These are phyloP conservation scores for Xylota segnis DNA, from an alignment of 2,888 invertebrate genomes.

Conservation along the genomic window DNA sequence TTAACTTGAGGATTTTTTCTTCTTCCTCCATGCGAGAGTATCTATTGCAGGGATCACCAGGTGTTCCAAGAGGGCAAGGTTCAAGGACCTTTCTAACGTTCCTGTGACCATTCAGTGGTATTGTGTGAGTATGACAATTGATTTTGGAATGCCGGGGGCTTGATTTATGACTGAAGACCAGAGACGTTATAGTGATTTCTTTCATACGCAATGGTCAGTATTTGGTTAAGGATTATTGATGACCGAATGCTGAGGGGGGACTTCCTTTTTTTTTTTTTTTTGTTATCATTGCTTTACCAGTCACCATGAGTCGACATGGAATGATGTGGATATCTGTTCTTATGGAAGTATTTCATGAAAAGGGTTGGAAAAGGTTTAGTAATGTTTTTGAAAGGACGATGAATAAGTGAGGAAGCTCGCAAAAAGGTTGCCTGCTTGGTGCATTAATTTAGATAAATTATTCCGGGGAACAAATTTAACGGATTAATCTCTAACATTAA, in stretches of 20 bases:
- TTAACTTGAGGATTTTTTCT: conserved; percentile 60
- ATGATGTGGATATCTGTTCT: conserved; percentile 25
- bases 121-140: conserved; percentile 33
- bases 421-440: conserved; percentile 9
- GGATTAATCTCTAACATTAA: conserved; percentile 3
- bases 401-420: conserved; percentile 16
- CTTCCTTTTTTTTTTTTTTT: background rate
- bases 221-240: conserved; percentile 22
- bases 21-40: conserved; percentile 18
- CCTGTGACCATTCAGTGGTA: conserved; percentile 16
- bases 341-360: conserved; percentile 33
- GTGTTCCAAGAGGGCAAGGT: conserved; percentile 49
- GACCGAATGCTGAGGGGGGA: conserved; percentile 4
- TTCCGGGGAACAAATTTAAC: background rate
- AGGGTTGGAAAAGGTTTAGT: conserved; percentile 20
- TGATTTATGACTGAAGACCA: conserved; percentile 56
- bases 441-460: conserved; percentile 31
- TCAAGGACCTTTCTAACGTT: conserved; percentile 47
- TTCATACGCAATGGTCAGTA: conserved; percentile 8
- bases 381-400: conserved; percentile 22
- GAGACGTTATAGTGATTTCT: conserved; percentile 32
- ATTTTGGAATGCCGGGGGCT: conserved; percentile 18
- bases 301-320: conserved; percentile 32
- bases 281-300: conserved; percentile 33
- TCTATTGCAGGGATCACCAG: conserved; percentile 60